Base-by-base conservation (phyloP, 2,888 invertebrate species). In the Odontothrips loti region DNA sequence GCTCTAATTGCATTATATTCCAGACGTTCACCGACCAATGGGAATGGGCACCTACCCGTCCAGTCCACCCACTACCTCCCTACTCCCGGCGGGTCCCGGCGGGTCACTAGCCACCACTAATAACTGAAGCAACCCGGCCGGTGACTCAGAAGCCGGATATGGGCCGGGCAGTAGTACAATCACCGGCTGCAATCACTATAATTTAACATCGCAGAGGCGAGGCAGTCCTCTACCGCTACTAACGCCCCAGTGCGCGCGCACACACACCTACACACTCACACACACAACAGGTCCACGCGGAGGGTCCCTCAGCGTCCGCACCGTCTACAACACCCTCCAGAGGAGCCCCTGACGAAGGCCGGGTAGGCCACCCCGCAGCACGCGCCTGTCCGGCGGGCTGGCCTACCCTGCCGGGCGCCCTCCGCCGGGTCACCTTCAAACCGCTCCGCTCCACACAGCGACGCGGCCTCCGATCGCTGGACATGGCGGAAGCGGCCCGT, bases 101-200 rank as follows among this genome's bases (percentile, higher is more conserved):
- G 34, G 34, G 34, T 43, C 34, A 43, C 34, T 43, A n/a, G n/a
- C n/a, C n/a, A 12, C 20, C 68, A 27, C 27, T 75, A 75, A 75
- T 75, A 75, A 75, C 27, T 75, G 27, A 75, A 75, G 68, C 34
- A 6, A 6, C 34, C 34, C 34, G 34, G 34, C 34, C 34, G 34
- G 34, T 75, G 68, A 75, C 68, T 75, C 68, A 75, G 68, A 27
- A 75, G 68, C 68, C 68, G 68, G 68, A 75, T 75, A 75, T 27
- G 68, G 68, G 58, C 20, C 58, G 58, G 58, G 17, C 58, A 27
- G 58, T 58, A 58, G 58, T 58, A n/a, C 58, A 58, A 58, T 58
- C 58, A 58, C 15, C 20, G 58, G 20, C 23, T 75, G 23, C 68
- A 75, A 75, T 75, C 68, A 75, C 68, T 27, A 27, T 75, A 75